Evolutionary conservation across 2,113 vertebrate species (phyloP).

Genomic region (Hiodon tergisus): DNA sequence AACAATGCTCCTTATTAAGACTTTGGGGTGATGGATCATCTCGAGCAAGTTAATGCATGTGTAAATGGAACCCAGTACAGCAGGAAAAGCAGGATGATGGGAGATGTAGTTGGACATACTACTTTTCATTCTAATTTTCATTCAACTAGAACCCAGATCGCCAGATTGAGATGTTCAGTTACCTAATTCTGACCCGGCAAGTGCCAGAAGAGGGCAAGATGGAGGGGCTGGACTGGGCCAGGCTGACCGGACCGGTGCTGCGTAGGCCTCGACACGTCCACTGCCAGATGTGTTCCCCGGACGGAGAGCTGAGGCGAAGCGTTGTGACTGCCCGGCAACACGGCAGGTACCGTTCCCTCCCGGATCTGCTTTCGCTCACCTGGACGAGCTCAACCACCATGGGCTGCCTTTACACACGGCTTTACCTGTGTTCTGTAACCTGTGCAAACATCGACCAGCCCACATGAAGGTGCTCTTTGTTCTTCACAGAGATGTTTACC

Average conservation of each 20-base stretch:
- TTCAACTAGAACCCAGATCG: conserved; percentile 50
- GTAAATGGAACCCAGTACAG: not conserved
- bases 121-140: not conserved
- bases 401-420: no score
- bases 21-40: not conserved
- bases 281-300: conserved; percentile 67
- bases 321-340: conserved; percentile 67
- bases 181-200: conserved; percentile 62
- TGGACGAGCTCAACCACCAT: not conserved
- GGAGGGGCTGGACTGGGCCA: conserved; percentile 55
- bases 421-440: no score
- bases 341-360: conserved; percentile 58
- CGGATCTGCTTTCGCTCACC: not conserved
- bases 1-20: not conserved
- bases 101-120: not conserved
- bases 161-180: conserved; percentile 72
- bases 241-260: conserved; percentile 65
- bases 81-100: not conserved
- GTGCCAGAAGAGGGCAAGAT: conserved; percentile 12
- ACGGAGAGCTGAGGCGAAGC: conserved; percentile 63
- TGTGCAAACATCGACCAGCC: not conserved
- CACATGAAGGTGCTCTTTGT: not conserved
- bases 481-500: conserved; percentile 70
- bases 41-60: not conserved
- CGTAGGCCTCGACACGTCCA: conserved; percentile 70